Evolutionary conservation across 2,797 vertebrate genomes (phyloP).

Genomic region (Mus minutoides): DNA sequence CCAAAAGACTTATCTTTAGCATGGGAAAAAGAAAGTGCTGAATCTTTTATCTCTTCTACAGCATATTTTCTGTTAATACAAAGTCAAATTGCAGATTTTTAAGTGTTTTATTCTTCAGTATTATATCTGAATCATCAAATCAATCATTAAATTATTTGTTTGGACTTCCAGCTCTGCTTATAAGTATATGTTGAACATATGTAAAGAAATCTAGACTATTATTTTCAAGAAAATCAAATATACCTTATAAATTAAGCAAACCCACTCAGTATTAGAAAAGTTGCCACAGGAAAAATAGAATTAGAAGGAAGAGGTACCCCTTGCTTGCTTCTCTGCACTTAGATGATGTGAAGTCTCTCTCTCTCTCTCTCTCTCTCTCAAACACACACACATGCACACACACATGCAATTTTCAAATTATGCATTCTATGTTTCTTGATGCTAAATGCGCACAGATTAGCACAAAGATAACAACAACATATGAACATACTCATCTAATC

Average conservation of each 20-base stretch:
- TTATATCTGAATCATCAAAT: slow-evolving; percentile 11
- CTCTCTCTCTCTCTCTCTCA: background rate
- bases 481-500: background rate
- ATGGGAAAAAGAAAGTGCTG: background rate
- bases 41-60: background rate
- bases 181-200: background rate
- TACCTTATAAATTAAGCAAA: background rate
- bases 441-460: background rate
- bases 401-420: background rate
- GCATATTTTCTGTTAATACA: slow-evolving; percentile 3
- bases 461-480: background rate
- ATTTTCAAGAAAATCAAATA: slow-evolving; percentile 33
- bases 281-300: background rate
- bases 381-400: background rate
- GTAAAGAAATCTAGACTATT: background rate
- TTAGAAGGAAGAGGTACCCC: background rate
- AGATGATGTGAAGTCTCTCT: background rate
- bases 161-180: background rate
- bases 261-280: background rate
- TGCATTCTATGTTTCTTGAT: background rate
- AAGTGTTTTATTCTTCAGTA: slow-evolving; percentile 37
- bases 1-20: background rate
- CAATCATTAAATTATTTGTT: background rate
- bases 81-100: slow-evolving; percentile 37
- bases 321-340: background rate